phyloP scores from a whole-genome alignment of 2,888 invertebrate genomes.

The Craniophora ligustri region DNA sequence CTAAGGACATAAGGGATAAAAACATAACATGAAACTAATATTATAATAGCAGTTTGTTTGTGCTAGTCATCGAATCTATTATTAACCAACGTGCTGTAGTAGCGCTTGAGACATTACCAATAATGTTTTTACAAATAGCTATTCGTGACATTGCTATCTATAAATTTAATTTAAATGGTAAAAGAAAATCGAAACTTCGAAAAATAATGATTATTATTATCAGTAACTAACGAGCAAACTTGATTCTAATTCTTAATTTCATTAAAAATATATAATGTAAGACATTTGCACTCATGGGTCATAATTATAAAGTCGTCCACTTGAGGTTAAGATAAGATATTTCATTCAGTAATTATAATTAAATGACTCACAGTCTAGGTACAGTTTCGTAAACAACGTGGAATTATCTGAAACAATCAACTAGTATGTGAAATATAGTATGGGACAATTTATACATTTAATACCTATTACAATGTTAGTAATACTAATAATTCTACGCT shows the following conservation, averaged over 20 bases:
- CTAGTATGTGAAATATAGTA: not conserved
- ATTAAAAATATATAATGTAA: not conserved
- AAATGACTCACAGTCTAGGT: constrained; percentile 32
- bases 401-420: constrained; percentile 9
- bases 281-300: not conserved
- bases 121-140: no score
- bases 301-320: not conserved
- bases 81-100: no score
- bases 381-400: constrained; percentile 9
- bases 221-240: not conserved
- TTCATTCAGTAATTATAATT: constrained; percentile 28
- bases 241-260: not conserved
- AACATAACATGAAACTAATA: no score
- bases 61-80: no score
- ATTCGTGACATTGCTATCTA: no score
- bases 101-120: no score
- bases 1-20: no score
- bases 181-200: not conserved
- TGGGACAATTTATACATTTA: not conserved
- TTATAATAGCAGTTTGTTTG: no score
- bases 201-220: not conserved
- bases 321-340: constrained; percentile 12
- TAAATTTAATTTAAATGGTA: no score
- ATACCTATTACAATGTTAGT: not conserved
- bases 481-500: not conserved